phyloP scores from a whole-genome alignment of 2,797 vertebrate species.

The Mus caroli region DNA sequence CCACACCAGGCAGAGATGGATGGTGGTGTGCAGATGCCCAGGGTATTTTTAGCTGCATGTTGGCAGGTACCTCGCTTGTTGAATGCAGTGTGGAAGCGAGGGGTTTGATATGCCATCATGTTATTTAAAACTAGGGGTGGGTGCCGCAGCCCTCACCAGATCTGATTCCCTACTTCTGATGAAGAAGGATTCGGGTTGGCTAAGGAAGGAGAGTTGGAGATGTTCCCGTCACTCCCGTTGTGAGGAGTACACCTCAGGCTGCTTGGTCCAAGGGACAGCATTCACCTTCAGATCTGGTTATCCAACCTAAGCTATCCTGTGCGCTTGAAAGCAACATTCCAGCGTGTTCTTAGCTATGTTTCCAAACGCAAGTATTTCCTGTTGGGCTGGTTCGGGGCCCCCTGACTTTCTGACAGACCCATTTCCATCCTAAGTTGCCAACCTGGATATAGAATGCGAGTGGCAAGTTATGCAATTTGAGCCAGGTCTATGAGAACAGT shows the following conservation, averaged over 20 bases:
- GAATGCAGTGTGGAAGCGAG: background rate
- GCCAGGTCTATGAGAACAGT: background rate
- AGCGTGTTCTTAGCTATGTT: background rate
- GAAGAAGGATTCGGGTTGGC: slow-evolving; percentile 67
- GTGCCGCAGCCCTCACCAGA: slow-evolving; percentile 22
- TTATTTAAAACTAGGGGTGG: background rate
- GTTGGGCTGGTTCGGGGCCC: background rate
- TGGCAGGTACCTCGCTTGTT: slow-evolving; percentile 76
- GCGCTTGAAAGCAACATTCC: slow-evolving; percentile 34
- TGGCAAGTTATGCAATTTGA: slow-evolving; percentile 35
- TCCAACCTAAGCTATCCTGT: background rate
- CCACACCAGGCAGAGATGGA: slow-evolving; percentile 74
- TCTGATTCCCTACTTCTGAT: background rate
- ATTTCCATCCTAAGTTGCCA: slow-evolving; percentile 57
- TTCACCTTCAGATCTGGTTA: slow-evolving; percentile 67
- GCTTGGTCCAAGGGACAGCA: slow-evolving; percentile 67
- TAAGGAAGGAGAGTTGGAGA: slow-evolving; percentile 9
- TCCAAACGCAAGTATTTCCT: slow-evolving; percentile 66
- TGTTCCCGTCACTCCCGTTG: background rate
- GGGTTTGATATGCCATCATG: slow-evolving; percentile 36
- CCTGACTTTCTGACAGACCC: slow-evolving; percentile 7
- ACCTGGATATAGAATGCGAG: slow-evolving; percentile 22
- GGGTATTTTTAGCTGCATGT: slow-evolving; percentile 80
- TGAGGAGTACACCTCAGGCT: slow-evolving; percentile 36
- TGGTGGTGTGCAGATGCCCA: slow-evolving; percentile 78